Conservation (phyloP, 2,113 vertebrate species). For the Todiramphus saurophagus region DNA sequence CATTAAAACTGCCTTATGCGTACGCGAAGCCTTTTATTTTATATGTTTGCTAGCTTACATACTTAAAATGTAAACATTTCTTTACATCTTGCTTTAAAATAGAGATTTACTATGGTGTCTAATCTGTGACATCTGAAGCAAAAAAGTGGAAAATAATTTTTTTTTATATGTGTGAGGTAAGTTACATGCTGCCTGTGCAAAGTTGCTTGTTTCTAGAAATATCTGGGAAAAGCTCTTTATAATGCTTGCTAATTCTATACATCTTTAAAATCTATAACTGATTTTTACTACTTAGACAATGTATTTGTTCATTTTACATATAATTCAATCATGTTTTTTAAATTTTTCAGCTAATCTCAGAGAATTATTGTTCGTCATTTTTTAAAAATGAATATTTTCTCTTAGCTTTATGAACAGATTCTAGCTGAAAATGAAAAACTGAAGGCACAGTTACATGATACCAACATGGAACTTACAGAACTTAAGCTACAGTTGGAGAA, state of each 20-base stretch:
- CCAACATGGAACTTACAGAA: slow-evolving; percentile 92
- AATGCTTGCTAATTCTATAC: neutral
- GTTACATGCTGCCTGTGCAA: neutral
- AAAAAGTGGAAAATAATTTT: neutral
- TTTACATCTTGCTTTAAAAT: slow-evolving; percentile 15
- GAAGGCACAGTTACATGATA: slow-evolving; percentile 95
- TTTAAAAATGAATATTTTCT: slow-evolving; percentile 12
- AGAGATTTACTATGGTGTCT: neutral
- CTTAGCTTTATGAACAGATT: slow-evolving; percentile 97
- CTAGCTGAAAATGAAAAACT: slow-evolving; percentile 96
- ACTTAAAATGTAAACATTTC: neutral
- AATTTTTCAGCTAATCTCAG: neutral
- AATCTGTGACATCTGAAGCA: neutral
- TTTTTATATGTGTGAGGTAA: neutral
- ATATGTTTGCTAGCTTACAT: neutral
- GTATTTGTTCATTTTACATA: neutral
- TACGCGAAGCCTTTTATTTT: neutral
- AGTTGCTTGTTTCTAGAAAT: neutral
- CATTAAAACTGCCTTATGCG: neutral
- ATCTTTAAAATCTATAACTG: neutral
- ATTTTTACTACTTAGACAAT: neutral
- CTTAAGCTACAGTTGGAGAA: slow-evolving; percentile 96
- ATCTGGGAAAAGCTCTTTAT: neutral
- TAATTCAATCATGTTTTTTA: neutral
- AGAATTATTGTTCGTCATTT: neutral